phyloP scores from a whole-genome alignment of 2,797 vertebrate species.

The Dendrocincla tyrannina region DNA sequence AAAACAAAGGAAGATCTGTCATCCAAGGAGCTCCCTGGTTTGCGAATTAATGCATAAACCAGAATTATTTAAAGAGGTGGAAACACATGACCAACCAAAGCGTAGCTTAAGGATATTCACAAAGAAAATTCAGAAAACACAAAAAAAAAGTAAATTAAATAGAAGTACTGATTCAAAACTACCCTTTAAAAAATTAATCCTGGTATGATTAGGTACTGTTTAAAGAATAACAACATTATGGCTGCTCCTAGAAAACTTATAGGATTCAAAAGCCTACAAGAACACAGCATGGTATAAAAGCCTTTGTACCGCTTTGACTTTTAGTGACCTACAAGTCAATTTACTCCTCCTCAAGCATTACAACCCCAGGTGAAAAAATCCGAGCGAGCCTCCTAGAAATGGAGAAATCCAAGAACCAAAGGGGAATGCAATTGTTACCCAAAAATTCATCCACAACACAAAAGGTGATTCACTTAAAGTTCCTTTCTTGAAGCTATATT shows the following conservation, averaged over 20 bases:
- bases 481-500: background rate
- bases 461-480: background rate
- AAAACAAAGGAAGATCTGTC: background rate
- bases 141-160: background rate
- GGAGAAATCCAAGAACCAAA: background rate
- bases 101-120: background rate
- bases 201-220: background rate
- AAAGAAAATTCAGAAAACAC: background rate
- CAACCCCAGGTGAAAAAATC: constrained; percentile 14
- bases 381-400: constrained; percentile 26
- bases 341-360: constrained; percentile 52
- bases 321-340: constrained; percentile 48
- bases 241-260: background rate
- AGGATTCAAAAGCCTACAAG: constrained; percentile 28
- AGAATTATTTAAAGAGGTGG: background rate
- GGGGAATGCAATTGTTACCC: background rate
- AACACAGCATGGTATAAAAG: constrained; percentile 44
- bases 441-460: background rate
- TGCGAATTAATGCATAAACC: background rate
- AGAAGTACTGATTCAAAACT: background rate
- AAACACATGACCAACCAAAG: background rate
- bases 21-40: background rate
- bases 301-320: constrained; percentile 38
- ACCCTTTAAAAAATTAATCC: background rate
- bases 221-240: background rate